Evolutionary conservation across 2,888 invertebrate genomes (phyloP), one percentile per base, ranked within the genome.

Genomic region (Amblyjoppa proteus): DNA sequence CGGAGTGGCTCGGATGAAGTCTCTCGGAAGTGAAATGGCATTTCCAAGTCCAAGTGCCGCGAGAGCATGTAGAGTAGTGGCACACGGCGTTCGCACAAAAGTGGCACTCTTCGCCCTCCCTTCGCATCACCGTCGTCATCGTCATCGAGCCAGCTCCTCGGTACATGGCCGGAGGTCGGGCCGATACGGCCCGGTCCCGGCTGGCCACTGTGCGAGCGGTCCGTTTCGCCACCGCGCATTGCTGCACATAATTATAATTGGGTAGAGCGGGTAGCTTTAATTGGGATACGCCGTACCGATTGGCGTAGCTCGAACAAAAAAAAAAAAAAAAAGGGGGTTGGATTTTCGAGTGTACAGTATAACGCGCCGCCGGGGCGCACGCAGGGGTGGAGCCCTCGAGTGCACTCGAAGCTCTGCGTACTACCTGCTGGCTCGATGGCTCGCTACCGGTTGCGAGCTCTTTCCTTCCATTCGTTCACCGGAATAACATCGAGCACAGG

Each of bases 301-400:
- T 88, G 88, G 85, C 81, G 75, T 82, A 69, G 81, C 76, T 79
- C 80, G 73, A 75, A 74, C 79, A 83, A 71, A 85, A 85, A 87
- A 45, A 71, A 85, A 85, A 87, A 45, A 73, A 75, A 70, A 79
- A 84, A 71, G 81, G 75, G 83, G 78, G 83, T 85, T 85, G 84
- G 83, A 86, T 83, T 88, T 87, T 87, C 76, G 78, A 84, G 85
- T 78, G 81, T 81, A 66, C 45, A 0, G 6, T 51, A 73, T 53
- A 85, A 81, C 71, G 87, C 75, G 64, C 82, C 75, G 81, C 73
- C 74, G 74, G 80, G 74, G 75, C 64, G 69, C 70, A 53, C 75
- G 53, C 69, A 53, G 81, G 87, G 88, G 88, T 87, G 88, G 87
- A 87, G 85, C 85, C 81, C 82, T 82, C 84, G 64, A 86, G 88